Conservation (phyloP, 2,797 vertebrate genomes). For the Pseudopleuronectes americanus region DNA sequence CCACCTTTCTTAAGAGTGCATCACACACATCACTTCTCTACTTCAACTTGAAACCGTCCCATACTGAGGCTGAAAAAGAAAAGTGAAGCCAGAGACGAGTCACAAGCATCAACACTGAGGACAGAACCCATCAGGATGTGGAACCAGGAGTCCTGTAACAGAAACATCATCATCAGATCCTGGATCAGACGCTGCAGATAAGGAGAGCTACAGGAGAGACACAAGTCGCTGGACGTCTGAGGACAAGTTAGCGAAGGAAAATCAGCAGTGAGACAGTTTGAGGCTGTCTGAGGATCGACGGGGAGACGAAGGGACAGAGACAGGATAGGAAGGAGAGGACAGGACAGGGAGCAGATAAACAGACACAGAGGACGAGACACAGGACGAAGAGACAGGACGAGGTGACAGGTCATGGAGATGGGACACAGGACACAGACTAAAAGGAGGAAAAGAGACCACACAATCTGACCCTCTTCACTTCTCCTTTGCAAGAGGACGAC, state of each 20-base stretch:
- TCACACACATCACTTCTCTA: background rate
- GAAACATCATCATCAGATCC: background rate
- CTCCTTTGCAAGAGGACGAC: conserved; percentile 71
- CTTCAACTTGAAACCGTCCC: background rate
- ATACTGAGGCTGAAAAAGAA: conserved; percentile 9
- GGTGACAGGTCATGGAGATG: conserved; percentile 1
- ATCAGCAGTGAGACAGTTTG: background rate
- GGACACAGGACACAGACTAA: background rate
- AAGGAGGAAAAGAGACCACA: conserved; percentile 53
- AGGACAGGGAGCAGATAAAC: conserved; percentile 4
- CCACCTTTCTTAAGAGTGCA: background rate
- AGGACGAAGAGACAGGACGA: background rate
- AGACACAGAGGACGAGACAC: background rate
- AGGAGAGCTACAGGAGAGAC: conserved; percentile 18
- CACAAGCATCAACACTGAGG: background rate
- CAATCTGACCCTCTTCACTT: conserved; percentile 67
- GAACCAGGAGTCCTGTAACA: conserved; percentile 9
- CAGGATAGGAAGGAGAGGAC: conserved; percentile 24
- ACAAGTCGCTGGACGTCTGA: background rate
- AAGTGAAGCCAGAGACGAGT: background rate
- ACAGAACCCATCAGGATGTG: background rate
- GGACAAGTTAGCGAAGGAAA: conserved; percentile 16
- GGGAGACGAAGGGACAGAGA: conserved; percentile 44
- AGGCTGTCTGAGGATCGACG: background rate
- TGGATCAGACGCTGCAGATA: conserved; percentile 19